These are phyloP conservation scores for Atlantisia rogersi DNA, from an alignment of 2,113 vertebrate genomes.

Conservation along the genomic window DNA sequence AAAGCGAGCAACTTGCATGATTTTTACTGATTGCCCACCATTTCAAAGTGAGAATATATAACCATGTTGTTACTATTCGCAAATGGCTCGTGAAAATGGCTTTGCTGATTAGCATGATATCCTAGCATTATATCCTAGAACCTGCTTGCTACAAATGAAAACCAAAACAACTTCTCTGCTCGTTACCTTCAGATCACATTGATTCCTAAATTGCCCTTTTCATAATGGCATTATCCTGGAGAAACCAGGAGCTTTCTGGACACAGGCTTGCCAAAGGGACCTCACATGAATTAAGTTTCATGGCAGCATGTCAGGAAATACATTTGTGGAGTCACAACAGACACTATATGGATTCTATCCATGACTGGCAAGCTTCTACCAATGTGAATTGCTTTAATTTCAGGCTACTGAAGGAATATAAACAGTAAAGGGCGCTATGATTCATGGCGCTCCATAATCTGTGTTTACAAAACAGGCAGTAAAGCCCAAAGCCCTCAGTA, in stretches of 20 bases:
- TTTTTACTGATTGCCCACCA: fast-evolving
- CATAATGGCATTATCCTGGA: background rate
- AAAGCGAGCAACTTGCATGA: too few species aligned
- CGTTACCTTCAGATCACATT: background rate
- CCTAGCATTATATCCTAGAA: background rate
- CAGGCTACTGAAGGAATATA: background rate
- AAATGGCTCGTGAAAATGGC: background rate
- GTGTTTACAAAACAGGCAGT: background rate
- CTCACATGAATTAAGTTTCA: background rate
- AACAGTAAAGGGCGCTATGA: background rate
- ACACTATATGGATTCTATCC: background rate
- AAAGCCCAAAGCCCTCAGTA: background rate
- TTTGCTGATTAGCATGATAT: background rate
- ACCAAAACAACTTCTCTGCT: background rate
- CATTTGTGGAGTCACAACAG: background rate
- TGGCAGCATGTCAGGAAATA: background rate
- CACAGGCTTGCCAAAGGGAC: background rate
- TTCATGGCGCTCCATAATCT: background rate
- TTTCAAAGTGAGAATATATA: background rate
- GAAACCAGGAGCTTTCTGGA: background rate
- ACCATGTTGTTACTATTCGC: fast-evolving
- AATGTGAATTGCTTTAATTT: background rate
- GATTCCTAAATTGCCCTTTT: background rate
- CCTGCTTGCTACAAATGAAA: background rate
- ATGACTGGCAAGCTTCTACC: background rate